A percentile compares a stretch with the other conserved stretches of the same genome.
Evolutionary conservation across 2,797 vertebrate genomes (phyloP).

Genomic region (Orestias chungarensis): DNA sequence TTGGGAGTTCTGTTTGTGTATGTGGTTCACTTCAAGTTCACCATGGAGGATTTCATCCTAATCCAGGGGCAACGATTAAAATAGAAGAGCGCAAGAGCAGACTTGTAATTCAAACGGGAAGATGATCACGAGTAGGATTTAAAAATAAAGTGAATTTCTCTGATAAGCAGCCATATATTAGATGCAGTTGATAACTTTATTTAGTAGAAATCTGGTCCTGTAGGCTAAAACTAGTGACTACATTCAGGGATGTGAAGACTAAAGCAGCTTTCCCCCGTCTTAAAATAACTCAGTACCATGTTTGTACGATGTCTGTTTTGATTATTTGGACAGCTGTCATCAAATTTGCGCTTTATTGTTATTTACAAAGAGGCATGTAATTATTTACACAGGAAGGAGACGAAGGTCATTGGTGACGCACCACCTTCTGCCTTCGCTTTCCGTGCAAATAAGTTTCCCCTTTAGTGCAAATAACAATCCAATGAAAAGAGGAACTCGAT

Average conservation of each 20-base stretch:
- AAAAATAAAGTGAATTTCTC: background rate
- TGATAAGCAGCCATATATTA: background rate
- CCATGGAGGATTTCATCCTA: background rate
- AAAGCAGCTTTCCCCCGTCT: background rate
- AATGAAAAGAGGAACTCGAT: background rate
- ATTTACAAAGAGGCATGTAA: background rate
- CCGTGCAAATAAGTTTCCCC: too few relatives aligned
- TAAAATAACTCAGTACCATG: background rate
- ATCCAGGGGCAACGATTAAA: background rate
- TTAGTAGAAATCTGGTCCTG: background rate
- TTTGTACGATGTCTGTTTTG: background rate
- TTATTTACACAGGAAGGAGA: background rate
- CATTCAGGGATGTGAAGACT: background rate
- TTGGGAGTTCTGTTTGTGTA: background rate
- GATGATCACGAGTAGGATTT: background rate
- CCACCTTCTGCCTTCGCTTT: too few relatives aligned
- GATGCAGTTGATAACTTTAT: background rate
- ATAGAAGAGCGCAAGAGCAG: background rate
- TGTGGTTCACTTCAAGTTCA: background rate
- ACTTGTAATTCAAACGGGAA: background rate
- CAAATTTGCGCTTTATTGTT: background rate
- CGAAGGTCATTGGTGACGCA: background rate
- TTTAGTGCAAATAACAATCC: background rate
- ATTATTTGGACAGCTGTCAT: background rate
- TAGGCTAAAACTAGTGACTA: background rate